Conservation (phyloP, 2,113 vertebrate genomes). For the Labeo catla region DNA sequence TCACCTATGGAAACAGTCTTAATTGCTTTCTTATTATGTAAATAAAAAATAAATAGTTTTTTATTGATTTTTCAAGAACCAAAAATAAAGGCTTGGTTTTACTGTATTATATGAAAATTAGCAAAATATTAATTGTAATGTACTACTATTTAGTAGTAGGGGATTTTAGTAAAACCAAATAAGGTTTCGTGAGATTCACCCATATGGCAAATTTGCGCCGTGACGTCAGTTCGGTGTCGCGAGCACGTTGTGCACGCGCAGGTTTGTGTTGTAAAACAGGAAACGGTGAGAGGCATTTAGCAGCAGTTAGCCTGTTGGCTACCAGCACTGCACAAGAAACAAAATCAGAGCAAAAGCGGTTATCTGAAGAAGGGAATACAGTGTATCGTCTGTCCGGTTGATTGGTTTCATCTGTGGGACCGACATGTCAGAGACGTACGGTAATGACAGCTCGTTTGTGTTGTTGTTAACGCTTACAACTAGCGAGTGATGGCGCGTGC, state of each 20-base stretch:
- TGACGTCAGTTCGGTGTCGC: slow-evolving; percentile 54
- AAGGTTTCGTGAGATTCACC: no score
- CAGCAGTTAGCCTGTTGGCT: slow-evolving; percentile 62
- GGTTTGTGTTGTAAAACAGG: slow-evolving; percentile 59
- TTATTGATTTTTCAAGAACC: no score
- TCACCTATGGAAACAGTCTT: no score
- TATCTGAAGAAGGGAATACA: slow-evolving; percentile 41
- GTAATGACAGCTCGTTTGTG: slow-evolving; percentile 62
- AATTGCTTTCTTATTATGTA: no score
- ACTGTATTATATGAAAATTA: no score
- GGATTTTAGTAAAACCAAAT: no score
- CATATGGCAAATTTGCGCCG: background rate
- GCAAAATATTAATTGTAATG: no score
- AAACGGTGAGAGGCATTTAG: slow-evolving; percentile 58
- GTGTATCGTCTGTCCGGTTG: slow-evolving; percentile 39
- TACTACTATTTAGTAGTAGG: no score
- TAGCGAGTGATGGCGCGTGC: slow-evolving; percentile 39
- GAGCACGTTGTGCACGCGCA: slow-evolving; percentile 52
- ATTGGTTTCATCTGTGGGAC: slow-evolving; percentile 58
- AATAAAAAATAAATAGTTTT: no score
- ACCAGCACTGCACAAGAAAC: slow-evolving; percentile 42
- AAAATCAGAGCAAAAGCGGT: background rate
- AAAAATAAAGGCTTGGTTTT: no score
- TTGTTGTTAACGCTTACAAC: slow-evolving; percentile 28
- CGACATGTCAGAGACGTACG: slow-evolving; percentile 84